These are phyloP conservation scores for Fukomys damarensis DNA, from an alignment of 2,113 vertebrate species.

Conservation along the genomic window DNA sequence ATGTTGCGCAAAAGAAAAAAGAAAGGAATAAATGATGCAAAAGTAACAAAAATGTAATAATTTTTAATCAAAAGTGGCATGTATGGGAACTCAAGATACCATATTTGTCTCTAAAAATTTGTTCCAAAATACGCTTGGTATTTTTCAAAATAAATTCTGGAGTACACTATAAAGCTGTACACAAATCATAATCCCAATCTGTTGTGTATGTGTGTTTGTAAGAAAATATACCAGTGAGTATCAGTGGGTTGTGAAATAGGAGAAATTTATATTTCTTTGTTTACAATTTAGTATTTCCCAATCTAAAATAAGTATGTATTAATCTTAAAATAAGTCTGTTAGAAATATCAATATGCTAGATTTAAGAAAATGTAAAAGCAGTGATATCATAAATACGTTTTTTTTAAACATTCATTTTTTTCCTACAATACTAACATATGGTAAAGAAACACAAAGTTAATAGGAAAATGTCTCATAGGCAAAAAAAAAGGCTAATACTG, in stretches of 20 bases:
- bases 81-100: not conserved
- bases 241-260: not conserved
- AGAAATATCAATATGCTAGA: not conserved
- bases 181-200: not conserved
- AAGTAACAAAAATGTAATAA: not conserved
- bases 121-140: not conserved
- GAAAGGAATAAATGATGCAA: not conserved
- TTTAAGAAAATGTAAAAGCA: not conserved
- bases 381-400: not conserved
- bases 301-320: not conserved
- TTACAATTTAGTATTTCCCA: slow-evolving; percentile 21
- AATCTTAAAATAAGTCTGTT: not conserved
- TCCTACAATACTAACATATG: not conserved
- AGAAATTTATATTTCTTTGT: not conserved
- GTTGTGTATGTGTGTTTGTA: not conserved
- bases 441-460: not conserved
- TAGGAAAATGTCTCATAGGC: not conserved
- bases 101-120: not conserved
- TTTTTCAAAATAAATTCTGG: not conserved
- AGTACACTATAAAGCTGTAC: not conserved
- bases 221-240: not conserved
- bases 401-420: not conserved
- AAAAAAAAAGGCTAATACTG: not conserved
- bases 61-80: not conserved
- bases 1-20: not conserved